phyloP scores from a whole-genome alignment of 2,888 invertebrate species.

The Lathronympha strigana region DNA sequence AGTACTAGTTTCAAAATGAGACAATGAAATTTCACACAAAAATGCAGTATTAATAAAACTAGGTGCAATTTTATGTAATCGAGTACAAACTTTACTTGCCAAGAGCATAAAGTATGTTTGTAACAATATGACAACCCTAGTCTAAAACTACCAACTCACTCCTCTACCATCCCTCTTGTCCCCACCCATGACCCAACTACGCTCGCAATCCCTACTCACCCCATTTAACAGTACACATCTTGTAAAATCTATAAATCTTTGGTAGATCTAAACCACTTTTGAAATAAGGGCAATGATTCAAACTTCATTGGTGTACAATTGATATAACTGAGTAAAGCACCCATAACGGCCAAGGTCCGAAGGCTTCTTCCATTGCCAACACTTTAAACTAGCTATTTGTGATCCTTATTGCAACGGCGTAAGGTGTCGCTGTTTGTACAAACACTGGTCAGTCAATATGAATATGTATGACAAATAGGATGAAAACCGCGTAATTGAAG shows the following conservation, averaged over 20 bases:
- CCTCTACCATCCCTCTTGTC: no score
- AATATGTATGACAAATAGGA: constrained; percentile 31
- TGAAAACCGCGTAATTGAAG: constrained; percentile 20
- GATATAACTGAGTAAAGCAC: constrained; percentile 10
- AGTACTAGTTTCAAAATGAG: not conserved
- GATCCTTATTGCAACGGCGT: no score
- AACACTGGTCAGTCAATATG: constrained; percentile 28
- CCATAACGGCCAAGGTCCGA: constrained; percentile 31
- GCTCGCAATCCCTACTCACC: no score
- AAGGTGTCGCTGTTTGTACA: no score
- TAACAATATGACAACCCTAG: no score
- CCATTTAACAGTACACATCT: no score
- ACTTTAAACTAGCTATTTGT: no score
- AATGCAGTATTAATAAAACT: not conserved
- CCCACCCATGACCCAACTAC: no score
- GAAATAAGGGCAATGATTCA: not conserved
- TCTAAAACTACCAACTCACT: no score
- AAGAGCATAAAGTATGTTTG: not conserved
- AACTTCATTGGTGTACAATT: constrained; percentile 6
- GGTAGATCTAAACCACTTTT: no score
- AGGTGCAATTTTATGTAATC: not conserved
- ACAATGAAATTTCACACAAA: not conserved
- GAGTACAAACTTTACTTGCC: not conserved
- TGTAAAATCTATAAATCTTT: no score
- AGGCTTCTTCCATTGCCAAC: no score